These are phyloP conservation scores for Ceratosolen solmsi DNA, from an alignment of 1,140 invertebrate genomes.

Conservation along the genomic window DNA sequence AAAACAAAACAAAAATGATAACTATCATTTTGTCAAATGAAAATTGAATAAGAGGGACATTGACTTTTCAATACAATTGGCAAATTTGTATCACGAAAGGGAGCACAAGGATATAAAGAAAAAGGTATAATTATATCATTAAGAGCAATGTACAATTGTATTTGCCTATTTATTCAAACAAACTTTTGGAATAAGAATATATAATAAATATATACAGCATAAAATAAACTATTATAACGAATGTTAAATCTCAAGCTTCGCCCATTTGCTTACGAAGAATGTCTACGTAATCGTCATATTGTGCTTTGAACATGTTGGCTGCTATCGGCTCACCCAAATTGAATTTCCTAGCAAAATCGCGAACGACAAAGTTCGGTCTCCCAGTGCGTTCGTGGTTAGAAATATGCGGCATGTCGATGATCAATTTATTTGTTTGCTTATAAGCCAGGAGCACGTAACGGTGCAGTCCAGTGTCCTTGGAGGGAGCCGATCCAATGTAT, in stretches of 20 bases:
- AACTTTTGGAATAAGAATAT: no score
- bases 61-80: no score
- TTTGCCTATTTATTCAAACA: no score
- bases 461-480: slow-evolving; percentile 74
- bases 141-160: no score
- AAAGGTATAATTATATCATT: no score
- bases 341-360: slow-evolving; percentile 66
- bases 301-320: slow-evolving; percentile 66
- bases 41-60: no score
- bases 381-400: slow-evolving; percentile 29
- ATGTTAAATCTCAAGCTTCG: not conserved
- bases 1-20: no score
- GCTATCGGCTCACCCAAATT: slow-evolving; percentile 64
- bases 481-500: slow-evolving; percentile 74
- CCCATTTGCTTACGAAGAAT: slow-evolving; percentile 65
- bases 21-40: no score
- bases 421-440: slow-evolving; percentile 75
- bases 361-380: slow-evolving; percentile 60
- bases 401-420: slow-evolving; percentile 67
- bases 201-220: no score
- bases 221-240: no score
- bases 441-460: slow-evolving; percentile 80
- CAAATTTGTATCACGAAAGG: no score
- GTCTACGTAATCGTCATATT: slow-evolving; percentile 73
- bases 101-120: no score